phyloP scores from a whole-genome alignment of 2,113 vertebrate genomes.

The Pollimyrus isidori region DNA sequence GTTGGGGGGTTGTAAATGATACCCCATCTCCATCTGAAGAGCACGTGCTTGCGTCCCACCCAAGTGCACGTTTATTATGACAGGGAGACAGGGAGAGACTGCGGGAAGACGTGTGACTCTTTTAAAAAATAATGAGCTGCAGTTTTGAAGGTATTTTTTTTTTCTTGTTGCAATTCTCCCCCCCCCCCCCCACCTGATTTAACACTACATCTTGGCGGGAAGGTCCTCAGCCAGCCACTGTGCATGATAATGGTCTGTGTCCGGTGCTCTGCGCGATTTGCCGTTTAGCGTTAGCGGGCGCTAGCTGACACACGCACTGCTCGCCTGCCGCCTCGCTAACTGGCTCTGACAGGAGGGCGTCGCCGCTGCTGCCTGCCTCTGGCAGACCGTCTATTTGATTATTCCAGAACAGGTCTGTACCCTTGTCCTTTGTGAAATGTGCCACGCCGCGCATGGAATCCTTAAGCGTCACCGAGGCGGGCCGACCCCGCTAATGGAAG shows the following conservation, averaged over 20 bases:
- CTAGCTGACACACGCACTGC: background rate
- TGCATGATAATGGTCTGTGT: constrained; percentile 20
- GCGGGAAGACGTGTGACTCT: background rate
- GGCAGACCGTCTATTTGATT: constrained; percentile 23
- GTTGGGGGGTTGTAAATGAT: background rate
- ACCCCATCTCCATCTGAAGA: background rate
- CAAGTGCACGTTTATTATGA: background rate
- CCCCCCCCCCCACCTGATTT: constrained; percentile 40
- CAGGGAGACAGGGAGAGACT: background rate
- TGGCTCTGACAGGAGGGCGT: constrained; percentile 17
- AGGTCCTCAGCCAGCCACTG: constrained; percentile 28
- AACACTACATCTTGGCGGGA: constrained; percentile 25
- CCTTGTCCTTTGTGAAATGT: constrained; percentile 20
- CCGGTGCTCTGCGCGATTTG: background rate
- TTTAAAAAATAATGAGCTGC: background rate
- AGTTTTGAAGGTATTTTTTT: background rate
- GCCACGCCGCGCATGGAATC: background rate
- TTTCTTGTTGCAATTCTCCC: background rate
- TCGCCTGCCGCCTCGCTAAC: background rate
- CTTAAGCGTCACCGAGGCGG: constrained; percentile 4
- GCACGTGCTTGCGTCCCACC: background rate
- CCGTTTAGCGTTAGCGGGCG: background rate
- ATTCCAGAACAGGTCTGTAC: background rate
- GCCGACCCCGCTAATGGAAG: constrained; percentile 10
- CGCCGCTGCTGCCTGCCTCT: background rate